These are phyloP conservation scores for Hystrix cristata DNA, from an alignment of 2,113 vertebrate genomes.

Conservation along the genomic window DNA sequence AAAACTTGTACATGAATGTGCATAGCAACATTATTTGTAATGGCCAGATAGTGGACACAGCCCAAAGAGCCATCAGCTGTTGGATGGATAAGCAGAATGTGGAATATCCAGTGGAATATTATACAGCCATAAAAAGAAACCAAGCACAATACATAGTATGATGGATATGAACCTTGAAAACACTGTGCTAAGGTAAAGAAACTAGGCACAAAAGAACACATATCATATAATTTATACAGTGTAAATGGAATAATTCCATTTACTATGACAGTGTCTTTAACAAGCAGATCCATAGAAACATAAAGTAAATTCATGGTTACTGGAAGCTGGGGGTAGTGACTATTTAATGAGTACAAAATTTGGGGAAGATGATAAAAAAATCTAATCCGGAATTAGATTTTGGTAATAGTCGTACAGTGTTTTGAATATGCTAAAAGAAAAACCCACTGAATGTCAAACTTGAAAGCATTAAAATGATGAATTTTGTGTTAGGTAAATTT, in stretches of 20 bases:
- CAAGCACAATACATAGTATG: not conserved
- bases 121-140: not conserved
- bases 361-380: not conserved
- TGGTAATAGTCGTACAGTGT: not conserved
- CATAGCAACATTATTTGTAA: not conserved
- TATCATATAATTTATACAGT: not conserved
- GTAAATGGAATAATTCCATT: not conserved
- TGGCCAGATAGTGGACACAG: slow-evolving; percentile 23
- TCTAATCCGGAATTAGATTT: not conserved
- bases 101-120: not conserved
- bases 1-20: not conserved
- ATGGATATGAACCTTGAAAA: not conserved
- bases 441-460: not conserved
- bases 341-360: not conserved
- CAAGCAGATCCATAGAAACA: not conserved
- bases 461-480: slow-evolving; percentile 12
- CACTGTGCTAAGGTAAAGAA: not conserved
- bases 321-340: not conserved
- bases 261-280: not conserved
- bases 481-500: not conserved
- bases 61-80: not conserved
- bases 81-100: not conserved
- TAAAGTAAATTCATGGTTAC: not conserved
- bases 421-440: not conserved
- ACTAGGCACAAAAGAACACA: not conserved